Base-by-base conservation (phyloP, 2,113 vertebrate species). In the Fregata magnificens region DNA sequence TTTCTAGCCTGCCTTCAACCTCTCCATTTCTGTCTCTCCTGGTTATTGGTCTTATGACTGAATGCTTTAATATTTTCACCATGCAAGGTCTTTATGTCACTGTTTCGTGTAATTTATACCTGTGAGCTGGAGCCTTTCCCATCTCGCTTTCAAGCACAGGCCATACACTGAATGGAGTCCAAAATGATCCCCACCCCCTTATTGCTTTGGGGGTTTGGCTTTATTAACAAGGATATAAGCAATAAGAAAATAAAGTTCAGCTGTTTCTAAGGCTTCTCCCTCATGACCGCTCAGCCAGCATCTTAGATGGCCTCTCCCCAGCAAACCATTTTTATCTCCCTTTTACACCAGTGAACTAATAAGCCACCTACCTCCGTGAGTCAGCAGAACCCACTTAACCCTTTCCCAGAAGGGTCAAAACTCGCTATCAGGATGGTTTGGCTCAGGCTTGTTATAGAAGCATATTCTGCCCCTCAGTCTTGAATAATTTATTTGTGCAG, bases 31-130 rank as follows among this genome's bases (percentile, higher is more conserved):
- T 97, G 93, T 97, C 97, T 96, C 79, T 97, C 96, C 84, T 96
- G 93, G 95, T 97, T 97, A 97, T 97, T 97, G 97, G 96, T 95
- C 97, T 96, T 96, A 97, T 97, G 97, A 97, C 96, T 96, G 97
- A 97, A 97, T 97, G 97, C 97, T 97, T 97, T 97, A 97, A 97
- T 97, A 97, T 97, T 97, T 97, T 97, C 97, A 94, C 96, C 97
- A 97, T 97, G 95, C 97, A 97, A 97, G 97, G 97, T 96, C 95
- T 97, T 97, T 97, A 95, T 97, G 97, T 97, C 96, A 97, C 93
- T 94, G 91, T 96, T 97, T 96, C 96, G 90, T 94, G 91, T 97
- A 97, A 97, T 97, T 97, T 97, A 97, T 96, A 96, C 94, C 95
- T 78, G 95, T 90, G 95, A 97, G 95, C 95, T 96, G 89, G 55